Base-by-base conservation (phyloP, 2,113 vertebrate genomes). In the Oreochromis tanganicae region DNA sequence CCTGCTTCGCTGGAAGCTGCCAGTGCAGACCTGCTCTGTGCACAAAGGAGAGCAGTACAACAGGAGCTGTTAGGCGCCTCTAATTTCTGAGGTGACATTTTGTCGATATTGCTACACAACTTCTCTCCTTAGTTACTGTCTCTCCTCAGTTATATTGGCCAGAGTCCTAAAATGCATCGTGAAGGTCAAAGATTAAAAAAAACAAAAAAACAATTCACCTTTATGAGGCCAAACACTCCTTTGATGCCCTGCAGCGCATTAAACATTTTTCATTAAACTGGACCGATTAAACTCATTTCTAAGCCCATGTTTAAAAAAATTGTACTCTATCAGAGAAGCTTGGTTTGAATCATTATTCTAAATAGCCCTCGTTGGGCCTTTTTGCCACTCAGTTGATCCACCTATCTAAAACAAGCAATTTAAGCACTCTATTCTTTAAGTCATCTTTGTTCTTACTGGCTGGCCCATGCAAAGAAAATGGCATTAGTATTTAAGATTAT, bases 21-120 rank as follows among this genome's bases (percentile, higher is more conserved):
- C 87, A 54, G 81, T 34, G 16, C 11, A 61, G 83, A 68, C 24
- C 71, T 84, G 54, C 83, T 90, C 88, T 68, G 27, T 86, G 68
- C 86, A 87, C 88, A 83, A 75, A 91, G 73, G 54, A 81, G 43
- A 84, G 13, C 75, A 86, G 83, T 43, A 78, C 84, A 89, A 54
- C 87, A 83, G 84, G 89, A 89, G 90, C 92, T 89, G 92, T 92
- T 88, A 85, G 88, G 90, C 66, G 48, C 90, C 84, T 93, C 94
- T 96, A 92, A 95, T 95, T 94, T 93, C 92, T 82, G 93, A 83
- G 83, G 86, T 94, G 95, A 94, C 94, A 90, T 94, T 94, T 96
- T 75, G 87, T 96, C 95, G 93, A 95, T 95, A 96, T 80, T 48
- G 83, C 85, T 66, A 86, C 89, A 86, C 82, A 89, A 87, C 90